Conservation (phyloP, 2,888 invertebrate species). For the Clanis bilineata region DNA sequence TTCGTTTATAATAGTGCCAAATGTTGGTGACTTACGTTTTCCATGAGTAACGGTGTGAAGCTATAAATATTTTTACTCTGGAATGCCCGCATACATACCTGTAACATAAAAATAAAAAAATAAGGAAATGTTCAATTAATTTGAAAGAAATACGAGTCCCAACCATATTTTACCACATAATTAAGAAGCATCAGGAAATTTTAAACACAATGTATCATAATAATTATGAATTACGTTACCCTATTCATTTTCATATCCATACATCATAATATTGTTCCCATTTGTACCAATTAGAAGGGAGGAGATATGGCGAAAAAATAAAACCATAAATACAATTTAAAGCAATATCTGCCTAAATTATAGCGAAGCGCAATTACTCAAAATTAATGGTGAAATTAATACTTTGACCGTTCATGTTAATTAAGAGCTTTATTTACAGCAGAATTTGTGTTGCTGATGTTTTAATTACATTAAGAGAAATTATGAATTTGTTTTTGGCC, state of each 20-base stretch:
- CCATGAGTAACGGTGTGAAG: background rate
- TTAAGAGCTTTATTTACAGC: constrained; percentile 69
- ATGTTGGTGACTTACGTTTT: background rate
- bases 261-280: constrained; percentile 62
- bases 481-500: constrained; percentile 20
- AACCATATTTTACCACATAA: constrained; percentile 27
- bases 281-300: constrained; percentile 68
- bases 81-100: constrained; percentile 51
- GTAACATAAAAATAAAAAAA: constrained; percentile 38
- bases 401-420: constrained; percentile 77
- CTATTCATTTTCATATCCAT: constrained; percentile 67
- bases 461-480: constrained; percentile 47
- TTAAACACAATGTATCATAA: constrained; percentile 47
- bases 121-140: background rate
- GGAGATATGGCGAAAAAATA: constrained; percentile 60
- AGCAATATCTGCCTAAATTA: constrained; percentile 72
- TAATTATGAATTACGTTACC: constrained; percentile 51
- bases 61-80: background rate
- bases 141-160: constrained; percentile 25
- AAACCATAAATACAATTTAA: constrained; percentile 75
- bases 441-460: constrained; percentile 49
- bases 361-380: constrained; percentile 73
- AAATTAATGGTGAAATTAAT: constrained; percentile 81
- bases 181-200: constrained; percentile 39
- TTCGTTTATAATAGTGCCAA: constrained; percentile 15